These are phyloP conservation scores for Brachyrhaphis roseni DNA, from an alignment of 2,797 vertebrate genomes.

Conservation along the genomic window DNA sequence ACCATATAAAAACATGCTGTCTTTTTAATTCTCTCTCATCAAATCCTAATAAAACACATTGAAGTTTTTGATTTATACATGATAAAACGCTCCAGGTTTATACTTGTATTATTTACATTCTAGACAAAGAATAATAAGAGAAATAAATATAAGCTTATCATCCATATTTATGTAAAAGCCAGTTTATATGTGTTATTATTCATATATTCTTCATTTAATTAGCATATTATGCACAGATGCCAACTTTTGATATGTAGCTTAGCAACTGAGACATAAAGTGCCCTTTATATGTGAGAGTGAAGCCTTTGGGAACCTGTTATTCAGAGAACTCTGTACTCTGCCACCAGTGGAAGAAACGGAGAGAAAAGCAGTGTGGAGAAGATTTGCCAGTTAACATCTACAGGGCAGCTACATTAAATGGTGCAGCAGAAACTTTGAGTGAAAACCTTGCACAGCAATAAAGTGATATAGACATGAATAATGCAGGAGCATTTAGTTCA, in stretches of 20 bases:
- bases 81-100: background rate
- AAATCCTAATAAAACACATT: background rate
- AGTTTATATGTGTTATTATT: background rate
- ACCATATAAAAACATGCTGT: background rate
- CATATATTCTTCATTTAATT: background rate
- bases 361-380: conserved; percentile 21
- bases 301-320: conserved; percentile 9
- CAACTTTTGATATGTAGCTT: conserved; percentile 2
- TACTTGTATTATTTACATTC: background rate
- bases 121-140: background rate
- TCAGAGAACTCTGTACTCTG: conserved; percentile 34
- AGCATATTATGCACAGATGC: background rate
- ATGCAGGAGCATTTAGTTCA: conserved; percentile 83
- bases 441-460: conserved; percentile 82
- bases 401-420: conserved; percentile 65
- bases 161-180: background rate
- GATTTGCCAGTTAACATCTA: conserved; percentile 64
- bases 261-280: conserved; percentile 1
- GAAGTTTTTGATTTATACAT: background rate
- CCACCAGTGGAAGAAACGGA: conserved; percentile 28
- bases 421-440: conserved; percentile 73
- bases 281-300: background rate
- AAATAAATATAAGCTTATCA: background rate
- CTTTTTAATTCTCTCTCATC: background rate
- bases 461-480: conserved; percentile 84